phyloP scores from a whole-genome alignment of 2,113 vertebrate genomes.

The Poicephalus meyeri region DNA sequence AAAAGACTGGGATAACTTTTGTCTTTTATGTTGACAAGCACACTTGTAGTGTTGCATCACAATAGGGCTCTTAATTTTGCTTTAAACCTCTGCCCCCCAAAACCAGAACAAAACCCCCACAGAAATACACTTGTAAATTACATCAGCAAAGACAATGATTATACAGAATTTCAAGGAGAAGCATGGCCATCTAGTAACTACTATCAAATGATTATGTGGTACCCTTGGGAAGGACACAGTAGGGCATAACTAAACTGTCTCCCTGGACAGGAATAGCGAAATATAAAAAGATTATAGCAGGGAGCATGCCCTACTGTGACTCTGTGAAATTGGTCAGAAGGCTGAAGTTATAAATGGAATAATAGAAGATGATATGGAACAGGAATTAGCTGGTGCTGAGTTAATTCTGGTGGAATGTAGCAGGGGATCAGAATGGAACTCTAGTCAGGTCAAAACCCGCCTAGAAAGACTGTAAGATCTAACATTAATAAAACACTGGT shows the following conservation, averaged over 20 bases:
- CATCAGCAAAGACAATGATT: neutral
- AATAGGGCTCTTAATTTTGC: neutral
- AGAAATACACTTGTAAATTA: neutral
- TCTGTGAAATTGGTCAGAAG: conserved; percentile 70
- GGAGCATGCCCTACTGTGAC: conserved; percentile 58
- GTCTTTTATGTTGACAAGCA: neutral
- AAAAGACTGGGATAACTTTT: neutral
- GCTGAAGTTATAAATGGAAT: conserved; percentile 70
- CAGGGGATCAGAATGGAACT: conserved; percentile 67
- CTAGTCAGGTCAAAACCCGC: conserved; percentile 56
- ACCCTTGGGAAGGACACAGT: conserved; percentile 59
- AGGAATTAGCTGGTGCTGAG: conserved; percentile 70
- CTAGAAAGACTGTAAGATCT: conserved; percentile 54
- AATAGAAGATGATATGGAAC: conserved; percentile 69
- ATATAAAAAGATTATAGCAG: conserved; percentile 68
- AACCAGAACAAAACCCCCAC: neutral
- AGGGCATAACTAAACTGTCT: conserved; percentile 58
- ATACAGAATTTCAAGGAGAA: neutral
- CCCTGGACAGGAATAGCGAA: conserved; percentile 61
- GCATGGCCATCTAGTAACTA: neutral
- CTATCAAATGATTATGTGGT: neutral
- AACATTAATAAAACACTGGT: conserved; percentile 41
- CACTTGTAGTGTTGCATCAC: neutral
- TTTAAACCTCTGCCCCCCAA: neutral
- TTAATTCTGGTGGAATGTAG: conserved; percentile 69